These are phyloP conservation scores for Allolobophora icterica DNA, from an alignment of 2,888 invertebrate genomes.

Conservation along the genomic window DNA sequence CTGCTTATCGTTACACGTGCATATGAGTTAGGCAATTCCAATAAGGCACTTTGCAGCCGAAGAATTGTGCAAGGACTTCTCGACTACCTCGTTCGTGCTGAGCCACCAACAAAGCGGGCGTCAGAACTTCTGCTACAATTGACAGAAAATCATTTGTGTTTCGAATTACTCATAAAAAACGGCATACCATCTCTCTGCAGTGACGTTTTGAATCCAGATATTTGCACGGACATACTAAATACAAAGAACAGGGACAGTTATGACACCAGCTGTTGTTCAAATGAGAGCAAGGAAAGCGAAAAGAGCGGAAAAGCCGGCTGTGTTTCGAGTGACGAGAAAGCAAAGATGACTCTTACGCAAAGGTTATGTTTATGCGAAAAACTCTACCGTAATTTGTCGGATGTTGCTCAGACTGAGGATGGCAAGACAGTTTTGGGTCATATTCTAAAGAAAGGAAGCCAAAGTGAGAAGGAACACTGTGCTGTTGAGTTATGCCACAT, in stretches of 20 bases:
- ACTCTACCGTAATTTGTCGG: slow-evolving; percentile 7
- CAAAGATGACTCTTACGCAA: background rate
- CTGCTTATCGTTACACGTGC: background rate
- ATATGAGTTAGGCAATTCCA: background rate
- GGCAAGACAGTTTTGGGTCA: background rate
- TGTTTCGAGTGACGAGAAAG: background rate
- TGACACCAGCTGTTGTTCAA: background rate
- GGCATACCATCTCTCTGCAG: background rate
- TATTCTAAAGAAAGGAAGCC: background rate
- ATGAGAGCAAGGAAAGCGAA: background rate
- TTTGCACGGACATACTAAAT: background rate
- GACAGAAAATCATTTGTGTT: background rate
- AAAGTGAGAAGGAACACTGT: background rate
- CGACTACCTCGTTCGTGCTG: background rate
- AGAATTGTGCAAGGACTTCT: background rate
- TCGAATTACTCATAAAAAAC: background rate
- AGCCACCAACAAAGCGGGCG: background rate
- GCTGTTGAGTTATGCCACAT: background rate
- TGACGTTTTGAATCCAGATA: background rate
- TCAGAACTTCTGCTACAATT: background rate
- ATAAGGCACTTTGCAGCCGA: background rate
- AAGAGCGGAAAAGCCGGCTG: background rate
- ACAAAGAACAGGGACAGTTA: background rate
- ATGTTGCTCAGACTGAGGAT: background rate
- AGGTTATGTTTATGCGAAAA: background rate